Evolutionary conservation across 2,888 invertebrate genomes (phyloP).

Genomic region (Clostera curtula): DNA sequence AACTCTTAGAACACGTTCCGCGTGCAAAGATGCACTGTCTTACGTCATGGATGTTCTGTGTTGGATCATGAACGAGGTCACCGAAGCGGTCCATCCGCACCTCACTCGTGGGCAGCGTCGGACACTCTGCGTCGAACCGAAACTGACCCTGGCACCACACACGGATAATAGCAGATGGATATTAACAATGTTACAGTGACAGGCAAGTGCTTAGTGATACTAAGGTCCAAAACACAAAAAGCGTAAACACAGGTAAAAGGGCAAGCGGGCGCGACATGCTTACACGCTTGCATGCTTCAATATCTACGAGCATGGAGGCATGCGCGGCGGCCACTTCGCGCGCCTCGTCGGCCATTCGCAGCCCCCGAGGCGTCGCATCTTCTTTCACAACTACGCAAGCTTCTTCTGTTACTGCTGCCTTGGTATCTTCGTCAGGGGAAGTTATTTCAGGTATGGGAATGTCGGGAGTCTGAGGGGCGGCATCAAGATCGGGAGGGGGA

Average conservation of each 20-base stretch:
- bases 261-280: slow-evolving; percentile 76
- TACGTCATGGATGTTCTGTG: slow-evolving; percentile 75
- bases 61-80: slow-evolving; percentile 65
- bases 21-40: slow-evolving; percentile 37
- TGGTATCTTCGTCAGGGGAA: slow-evolving; percentile 47
- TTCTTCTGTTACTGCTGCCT: slow-evolving; percentile 39
- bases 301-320: slow-evolving; percentile 72
- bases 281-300: slow-evolving; percentile 81
- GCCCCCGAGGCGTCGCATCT: slow-evolving; percentile 58
- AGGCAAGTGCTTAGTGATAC: slow-evolving; percentile 19
- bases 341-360: slow-evolving; percentile 65
- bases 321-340: slow-evolving; percentile 68
- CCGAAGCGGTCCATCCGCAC: slow-evolving; percentile 78
- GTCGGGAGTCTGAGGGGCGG: slow-evolving; percentile 33
- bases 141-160: slow-evolving; percentile 85
- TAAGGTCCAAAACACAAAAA: slow-evolving; percentile 14
- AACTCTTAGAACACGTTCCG: slow-evolving; percentile 9
- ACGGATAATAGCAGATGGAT: slow-evolving; percentile 35
- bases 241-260: slow-evolving; percentile 36
- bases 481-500: slow-evolving; percentile 32
- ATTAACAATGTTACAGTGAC: slow-evolving; percentile 20
- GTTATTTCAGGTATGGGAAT: slow-evolving; percentile 35
- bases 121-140: slow-evolving; percentile 90
- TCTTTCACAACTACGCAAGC: slow-evolving; percentile 68
- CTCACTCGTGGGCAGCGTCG: slow-evolving; percentile 83